Evolutionary conservation across 2,888 invertebrate genomes (phyloP), one percentile per base, ranked within the genome.

Genomic region (Tachystola acroxantha): DNA sequence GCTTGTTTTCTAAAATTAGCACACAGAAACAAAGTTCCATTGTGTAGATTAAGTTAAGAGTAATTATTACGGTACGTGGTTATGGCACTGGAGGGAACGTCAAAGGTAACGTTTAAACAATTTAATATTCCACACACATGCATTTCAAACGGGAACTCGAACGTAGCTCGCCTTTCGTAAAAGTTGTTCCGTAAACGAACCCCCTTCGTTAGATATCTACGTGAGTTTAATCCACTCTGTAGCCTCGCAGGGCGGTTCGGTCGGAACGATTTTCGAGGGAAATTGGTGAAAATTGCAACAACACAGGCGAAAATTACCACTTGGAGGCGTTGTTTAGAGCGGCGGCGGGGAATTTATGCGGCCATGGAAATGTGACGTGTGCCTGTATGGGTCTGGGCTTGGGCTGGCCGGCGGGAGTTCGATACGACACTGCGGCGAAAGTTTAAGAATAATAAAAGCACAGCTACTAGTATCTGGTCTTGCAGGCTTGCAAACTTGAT

Each of bases 181-280:
- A 84, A 85, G 81, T 82, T 81, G 73, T 69, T 73, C 70, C 67
- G 70, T 75, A 79, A 82, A 77, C 80, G 80, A 80, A 77, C 73
- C 75, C 66, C 77, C 76, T 84, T 85, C 85, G 81, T 86, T 86
- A 84, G 82, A 77, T 81, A 82, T 80, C 81, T 85, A 85, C 85
- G 85, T 85, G 85, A 84, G 85, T 74, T 84, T 84, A 85, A 84
- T 81, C 73, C 76, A 76, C 69, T 81, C 57, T 48, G 61, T 49
- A 52, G 57, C 51, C 55, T 60, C 22, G 57, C 51, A 53, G 62
- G 67, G 70, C 59, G 69, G 64, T 68, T 65, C 56, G 57, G 64
- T 63, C 53, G 66, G 55, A 64, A 66, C 74, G 75, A 80, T 80
- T 79, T 78, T 68, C 62, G 54, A 53, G 60, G 69, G 67, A 77